phyloP scores from a whole-genome alignment of 2,113 vertebrate genomes.

The Pseudorasbora parva region DNA sequence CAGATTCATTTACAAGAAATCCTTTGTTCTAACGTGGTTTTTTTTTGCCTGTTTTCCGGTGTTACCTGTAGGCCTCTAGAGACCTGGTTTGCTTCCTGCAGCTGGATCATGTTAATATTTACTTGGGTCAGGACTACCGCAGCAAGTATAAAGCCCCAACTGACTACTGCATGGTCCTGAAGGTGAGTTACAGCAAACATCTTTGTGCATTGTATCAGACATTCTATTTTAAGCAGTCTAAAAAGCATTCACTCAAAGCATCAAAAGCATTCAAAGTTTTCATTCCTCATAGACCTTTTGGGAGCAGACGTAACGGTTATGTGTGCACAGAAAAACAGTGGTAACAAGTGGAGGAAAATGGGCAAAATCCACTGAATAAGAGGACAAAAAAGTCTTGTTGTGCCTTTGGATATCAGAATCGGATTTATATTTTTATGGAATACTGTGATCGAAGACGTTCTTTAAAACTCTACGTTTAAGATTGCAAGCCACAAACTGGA shows the following conservation, averaged over 20 bases:
- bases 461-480: too few relatives aligned
- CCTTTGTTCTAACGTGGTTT: background rate
- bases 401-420: too few relatives aligned
- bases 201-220: background rate
- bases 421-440: too few relatives aligned
- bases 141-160: constrained; percentile 98
- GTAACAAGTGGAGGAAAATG: too few relatives aligned
- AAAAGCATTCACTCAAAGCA: too few relatives aligned
- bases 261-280: too few relatives aligned
- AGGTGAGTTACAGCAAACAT: constrained; percentile 78
- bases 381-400: too few relatives aligned
- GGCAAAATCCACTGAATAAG: too few relatives aligned
- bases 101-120: constrained; percentile 95
- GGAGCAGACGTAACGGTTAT: too few relatives aligned
- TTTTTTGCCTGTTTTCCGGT: background rate
- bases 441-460: too few relatives aligned
- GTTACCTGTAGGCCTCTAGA: constrained; percentile 83
- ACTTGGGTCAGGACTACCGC: constrained; percentile 94
- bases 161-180: constrained; percentile 94
- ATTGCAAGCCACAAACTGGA: too few relatives aligned
- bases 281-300: background rate
- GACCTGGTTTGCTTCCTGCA: constrained; percentile 97
- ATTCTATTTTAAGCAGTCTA: background rate
- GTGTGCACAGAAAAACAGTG: too few relatives aligned
- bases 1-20: background rate